These are phyloP conservation scores for Styela plicata DNA, from an alignment of 23 tunicate genomes.

Conservation along the genomic window DNA sequence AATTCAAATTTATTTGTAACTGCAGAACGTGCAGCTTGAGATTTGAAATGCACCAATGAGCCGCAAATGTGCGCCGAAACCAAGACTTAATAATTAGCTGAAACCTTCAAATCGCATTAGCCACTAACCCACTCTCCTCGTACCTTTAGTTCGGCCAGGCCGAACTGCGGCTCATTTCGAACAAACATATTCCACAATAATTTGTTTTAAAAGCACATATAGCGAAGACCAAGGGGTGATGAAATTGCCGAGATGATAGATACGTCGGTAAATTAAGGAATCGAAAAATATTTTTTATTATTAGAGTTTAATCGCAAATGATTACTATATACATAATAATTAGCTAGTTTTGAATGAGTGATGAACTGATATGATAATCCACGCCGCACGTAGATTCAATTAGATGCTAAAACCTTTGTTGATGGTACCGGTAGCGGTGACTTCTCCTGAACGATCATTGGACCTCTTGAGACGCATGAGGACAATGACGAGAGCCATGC, in stretches of 20 bases:
- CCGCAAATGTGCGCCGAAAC: no score
- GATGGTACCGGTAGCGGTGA: slow-evolving; percentile 37
- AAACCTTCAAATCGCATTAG: background rate
- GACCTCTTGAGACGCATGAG: slow-evolving; percentile 34
- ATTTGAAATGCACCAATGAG: no score
- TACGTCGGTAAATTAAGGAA: no score
- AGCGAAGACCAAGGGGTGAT: background rate
- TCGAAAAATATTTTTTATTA: no score
- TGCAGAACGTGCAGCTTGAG: no score
- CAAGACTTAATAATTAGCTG: no score
- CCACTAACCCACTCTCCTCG: background rate
- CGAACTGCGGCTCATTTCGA: background rate
- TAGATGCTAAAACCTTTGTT: slow-evolving; percentile 54
- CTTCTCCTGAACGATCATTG: slow-evolving; percentile 19
- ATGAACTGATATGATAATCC: background rate
- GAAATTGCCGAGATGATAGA: no score
- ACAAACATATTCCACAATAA: background rate
- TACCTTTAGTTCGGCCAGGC: background rate
- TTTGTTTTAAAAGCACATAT: background rate
- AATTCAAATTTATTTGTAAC: no score
- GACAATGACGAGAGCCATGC: slow-evolving; percentile 54
- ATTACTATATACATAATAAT: slow-evolving; percentile 9
- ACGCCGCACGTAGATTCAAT: background rate
- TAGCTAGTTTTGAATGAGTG: background rate
- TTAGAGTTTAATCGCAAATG: no score